phyloP scores from a whole-genome alignment of 1,140 invertebrate species.

The Polyergus mexicanus region DNA sequence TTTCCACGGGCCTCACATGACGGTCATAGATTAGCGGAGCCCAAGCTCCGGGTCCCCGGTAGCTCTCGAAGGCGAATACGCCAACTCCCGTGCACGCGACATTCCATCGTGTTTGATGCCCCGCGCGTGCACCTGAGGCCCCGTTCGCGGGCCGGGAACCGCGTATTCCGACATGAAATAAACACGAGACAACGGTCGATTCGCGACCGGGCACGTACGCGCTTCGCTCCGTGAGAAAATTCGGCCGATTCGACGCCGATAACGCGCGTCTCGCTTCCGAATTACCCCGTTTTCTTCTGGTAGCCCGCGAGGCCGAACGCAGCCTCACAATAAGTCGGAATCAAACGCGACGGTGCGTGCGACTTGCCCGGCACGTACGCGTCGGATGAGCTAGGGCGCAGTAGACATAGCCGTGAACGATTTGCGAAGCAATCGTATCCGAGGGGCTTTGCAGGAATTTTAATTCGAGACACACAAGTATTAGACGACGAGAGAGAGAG shows the following conservation, averaged over 20 bases:
- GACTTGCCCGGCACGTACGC: slow-evolving; percentile 56
- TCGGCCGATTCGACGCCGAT: slow-evolving; percentile 72
- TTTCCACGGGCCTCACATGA: background rate
- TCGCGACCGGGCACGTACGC: slow-evolving; percentile 61
- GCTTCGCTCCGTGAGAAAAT: slow-evolving; percentile 72
- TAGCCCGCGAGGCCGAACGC: slow-evolving; percentile 49
- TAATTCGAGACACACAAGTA: slow-evolving; percentile 26
- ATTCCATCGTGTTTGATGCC: slow-evolving; percentile 52
- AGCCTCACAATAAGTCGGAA: slow-evolving; percentile 43
- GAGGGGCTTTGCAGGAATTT: slow-evolving; percentile 45
- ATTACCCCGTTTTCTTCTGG: slow-evolving; percentile 65
- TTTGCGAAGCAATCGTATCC: slow-evolving; percentile 51
- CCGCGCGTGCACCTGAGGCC: background rate
- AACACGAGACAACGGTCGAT: background rate
- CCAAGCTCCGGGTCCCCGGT: background rate
- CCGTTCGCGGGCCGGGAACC: slow-evolving; percentile 66
- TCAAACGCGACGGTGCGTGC: slow-evolving; percentile 24
- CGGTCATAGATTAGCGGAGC: slow-evolving; percentile 23
- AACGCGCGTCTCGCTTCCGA: slow-evolving; percentile 69
- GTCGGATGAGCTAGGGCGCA: slow-evolving; percentile 30
- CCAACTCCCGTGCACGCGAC: slow-evolving; percentile 38
- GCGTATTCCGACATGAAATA: slow-evolving; percentile 4
- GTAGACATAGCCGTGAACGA: slow-evolving; percentile 42
- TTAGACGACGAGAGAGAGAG: background rate
- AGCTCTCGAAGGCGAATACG: background rate